Evolutionary conservation across 2,888 invertebrate genomes (phyloP), one percentile per base, ranked within the genome.

Genomic region (Trissolcus japonicus): DNA sequence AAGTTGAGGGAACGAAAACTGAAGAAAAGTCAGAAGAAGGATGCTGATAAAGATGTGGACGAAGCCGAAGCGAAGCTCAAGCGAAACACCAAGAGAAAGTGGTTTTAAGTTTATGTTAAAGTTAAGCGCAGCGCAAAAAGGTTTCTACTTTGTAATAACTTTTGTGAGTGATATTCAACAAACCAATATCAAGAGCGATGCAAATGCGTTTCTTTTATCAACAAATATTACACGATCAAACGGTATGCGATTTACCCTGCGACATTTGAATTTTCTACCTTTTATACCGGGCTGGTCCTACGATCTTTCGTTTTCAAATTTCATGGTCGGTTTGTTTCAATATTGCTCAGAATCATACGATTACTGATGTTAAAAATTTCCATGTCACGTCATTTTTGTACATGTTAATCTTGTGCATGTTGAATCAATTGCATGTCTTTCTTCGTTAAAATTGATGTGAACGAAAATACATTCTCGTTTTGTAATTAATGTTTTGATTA

Each of bases 11-110:
- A 89, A 62, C 87, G 86, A 65, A 86, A 86, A 63, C 81, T 82
- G 66, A 92, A 91, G 83, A 92, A 91, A 83, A 83, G 81, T 69
- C 84, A 89, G 62, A 90, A 89, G 76, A 86, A 90, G 46, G 93
- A 93, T 86, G 90, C 90, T 21, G 93, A 93, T 85, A 93, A 93
- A 87, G 93, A 92, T 83, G 89, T 91, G 51, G 92, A 92, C 82
- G 91, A 92, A 82, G 87, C 89, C 80, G 92, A 92, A 84, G 79
- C 86, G 35, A 87, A 87, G 76, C 82, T 85, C 76, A 88, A 90
- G 84, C 89, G 90, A 82, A 89, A 90, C 83, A 89, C 86, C 78
- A 91, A 91, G 82, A 90, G 90, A 85, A 91, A 91, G 84, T 91
- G 91, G 90, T 91, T 90, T 83, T 88, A 82, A 87, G 57, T 76